Evolutionary conservation across 2,113 vertebrate genomes (phyloP), one percentile per base, ranked within the genome.

Genomic region (Dolichotis patagonum): DNA sequence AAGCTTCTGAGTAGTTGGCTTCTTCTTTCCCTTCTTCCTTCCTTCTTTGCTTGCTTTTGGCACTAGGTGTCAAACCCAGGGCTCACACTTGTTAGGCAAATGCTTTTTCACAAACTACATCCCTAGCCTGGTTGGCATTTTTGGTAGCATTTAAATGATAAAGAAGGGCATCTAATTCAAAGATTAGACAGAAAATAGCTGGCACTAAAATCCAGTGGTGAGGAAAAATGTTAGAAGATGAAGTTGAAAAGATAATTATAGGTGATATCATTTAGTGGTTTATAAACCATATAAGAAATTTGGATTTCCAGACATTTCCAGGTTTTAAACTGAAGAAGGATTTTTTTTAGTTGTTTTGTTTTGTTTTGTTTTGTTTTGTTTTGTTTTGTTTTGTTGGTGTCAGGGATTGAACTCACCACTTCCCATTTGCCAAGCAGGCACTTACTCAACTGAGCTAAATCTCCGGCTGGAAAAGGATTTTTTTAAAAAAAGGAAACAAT

Each of bases 271-370:
- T 7, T 49, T 62, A 71, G 71, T 38, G 1, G 32, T 81, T 81
- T 90, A 5, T 86, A 56, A 90, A 81, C 41, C 80, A 62, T 13
- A 85, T 78, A 52, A 54, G 71, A 80, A 78, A 78, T 78, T 41
- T 78, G 75, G 28, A 52, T 78, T 78, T 78, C 49, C 56, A 73
- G n/a, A n/a, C 32, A 81, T 82, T 94, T 96, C 30, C 81, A 63
- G 41, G 17, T n/a, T n/a, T 83, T 60, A 91, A 91, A 8, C 32
- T 94, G 41, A 38, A 88, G n/a, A 67, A 67, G 56, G 35, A 75
- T 41, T 73, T 24, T 63, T 49, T 49, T 49, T n/a, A n/a, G n/a
- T n/a, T n/a, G n/a, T n/a, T n/a, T n/a, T n/a, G n/a, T n/a, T n/a
- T n/a, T n/a, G n/a, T n/a, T n/a, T n/a, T n/a, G n/a, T n/a, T n/a